These are phyloP conservation scores for Zaprionus taronus DNA, from an alignment of 1,140 invertebrate species.

Conservation along the genomic window DNA sequence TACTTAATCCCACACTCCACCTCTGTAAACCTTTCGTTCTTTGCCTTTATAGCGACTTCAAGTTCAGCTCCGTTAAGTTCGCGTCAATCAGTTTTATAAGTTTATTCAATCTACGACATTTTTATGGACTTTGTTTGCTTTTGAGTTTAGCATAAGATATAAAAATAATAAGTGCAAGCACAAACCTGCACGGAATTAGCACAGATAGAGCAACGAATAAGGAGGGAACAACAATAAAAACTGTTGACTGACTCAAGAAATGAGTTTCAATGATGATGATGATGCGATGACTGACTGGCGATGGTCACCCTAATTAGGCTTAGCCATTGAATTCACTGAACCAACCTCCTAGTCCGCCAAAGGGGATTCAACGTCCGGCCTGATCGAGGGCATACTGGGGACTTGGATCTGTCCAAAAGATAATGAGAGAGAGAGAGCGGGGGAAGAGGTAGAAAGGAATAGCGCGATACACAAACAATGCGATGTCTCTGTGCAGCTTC, in stretches of 20 bases:
- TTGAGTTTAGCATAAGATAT: not conserved
- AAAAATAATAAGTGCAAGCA: constrained; percentile 1
- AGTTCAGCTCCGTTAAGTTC: not conserved
- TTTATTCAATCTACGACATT: not conserved
- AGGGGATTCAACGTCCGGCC: not conserved
- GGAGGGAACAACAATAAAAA: not conserved
- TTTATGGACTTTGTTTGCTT: not conserved
- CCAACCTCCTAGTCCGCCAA: not conserved
- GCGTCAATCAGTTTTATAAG: not conserved
- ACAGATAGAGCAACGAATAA: not conserved
- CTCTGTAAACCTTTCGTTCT: not conserved
- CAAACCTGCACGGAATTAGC: not conserved
- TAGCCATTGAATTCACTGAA: constrained; percentile 18
- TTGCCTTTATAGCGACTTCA: not conserved
- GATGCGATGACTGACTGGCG: too few species aligned
- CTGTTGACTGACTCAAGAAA: not conserved
- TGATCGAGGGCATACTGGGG: not conserved
- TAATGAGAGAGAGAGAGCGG: not conserved
- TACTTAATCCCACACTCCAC: not conserved
- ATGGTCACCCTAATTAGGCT: constrained; percentile 28
- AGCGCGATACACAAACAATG: not conserved
- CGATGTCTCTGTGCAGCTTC: constrained; percentile 3
- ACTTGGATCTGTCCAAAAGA: not conserved
- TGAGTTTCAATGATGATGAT: too few species aligned
- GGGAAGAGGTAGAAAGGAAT: not conserved